These are phyloP conservation scores for Pantala flavescens DNA, from an alignment of 1,140 invertebrate species.

Conservation along the genomic window DNA sequence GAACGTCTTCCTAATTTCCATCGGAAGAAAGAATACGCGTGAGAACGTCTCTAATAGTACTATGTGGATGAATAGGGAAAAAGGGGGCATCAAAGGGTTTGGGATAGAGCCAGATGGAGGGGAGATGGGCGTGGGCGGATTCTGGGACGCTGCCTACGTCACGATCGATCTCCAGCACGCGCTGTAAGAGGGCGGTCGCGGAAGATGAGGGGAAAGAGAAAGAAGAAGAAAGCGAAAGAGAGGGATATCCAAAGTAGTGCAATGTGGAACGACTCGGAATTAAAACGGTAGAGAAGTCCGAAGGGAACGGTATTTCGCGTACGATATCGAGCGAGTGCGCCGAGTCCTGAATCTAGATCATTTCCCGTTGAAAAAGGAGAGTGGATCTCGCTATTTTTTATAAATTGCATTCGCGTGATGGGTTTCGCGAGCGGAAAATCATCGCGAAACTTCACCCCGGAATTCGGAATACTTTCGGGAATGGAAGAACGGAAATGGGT, in stretches of 20 bases:
- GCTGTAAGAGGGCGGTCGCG: neutral
- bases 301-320: too few species aligned
- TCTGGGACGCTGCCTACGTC: constrained; percentile 1
- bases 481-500: too few species aligned
- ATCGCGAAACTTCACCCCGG: too few species aligned
- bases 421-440: too few species aligned
- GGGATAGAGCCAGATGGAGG: neutral
- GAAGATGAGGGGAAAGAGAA: neutral
- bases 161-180: constrained; percentile 1
- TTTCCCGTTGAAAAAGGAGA: too few species aligned
- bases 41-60: neutral
- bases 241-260: neutral
- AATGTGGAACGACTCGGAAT: neutral
- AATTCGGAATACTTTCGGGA: too few species aligned
- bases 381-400: too few species aligned
- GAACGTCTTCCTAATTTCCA: too few species aligned
- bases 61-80: neutral
- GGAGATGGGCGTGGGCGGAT: neutral
- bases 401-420: too few species aligned
- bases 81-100: neutral
- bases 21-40: too few species aligned
- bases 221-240: neutral
- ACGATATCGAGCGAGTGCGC: too few species aligned
- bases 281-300: neutral
- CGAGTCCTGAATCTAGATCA: too few species aligned